Evolutionary conservation across 1,140 invertebrate genomes (phyloP).

Genomic region (Apis dorsata): DNA sequence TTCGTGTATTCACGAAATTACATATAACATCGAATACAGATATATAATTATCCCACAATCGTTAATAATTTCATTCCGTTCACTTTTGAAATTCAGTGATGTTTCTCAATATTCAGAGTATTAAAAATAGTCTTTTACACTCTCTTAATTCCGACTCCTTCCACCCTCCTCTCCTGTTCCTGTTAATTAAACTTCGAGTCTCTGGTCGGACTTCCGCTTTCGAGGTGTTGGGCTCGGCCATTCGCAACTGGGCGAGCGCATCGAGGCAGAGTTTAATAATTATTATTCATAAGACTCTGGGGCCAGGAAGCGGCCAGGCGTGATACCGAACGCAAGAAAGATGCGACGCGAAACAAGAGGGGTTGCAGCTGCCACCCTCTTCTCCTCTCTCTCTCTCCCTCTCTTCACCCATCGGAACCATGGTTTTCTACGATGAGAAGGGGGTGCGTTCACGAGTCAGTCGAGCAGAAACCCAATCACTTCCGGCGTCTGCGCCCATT

Average conservation of each 20-base stretch:
- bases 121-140: too few relatives aligned
- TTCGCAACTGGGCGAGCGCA: constrained; percentile 14
- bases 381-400: constrained; percentile 33
- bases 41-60: too few relatives aligned
- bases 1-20: too few relatives aligned
- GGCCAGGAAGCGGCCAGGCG: constrained; percentile 73
- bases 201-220: constrained; percentile 26
- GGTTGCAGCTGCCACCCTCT: constrained; percentile 54
- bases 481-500: constrained; percentile 82
- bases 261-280: constrained; percentile 73
- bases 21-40: too few relatives aligned
- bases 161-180: not conserved
- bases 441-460: constrained; percentile 77
- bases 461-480: constrained; percentile 81
- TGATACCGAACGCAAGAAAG: constrained; percentile 77
- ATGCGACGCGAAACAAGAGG: constrained; percentile 75
- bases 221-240: not conserved
- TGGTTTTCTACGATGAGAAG: constrained; percentile 66
- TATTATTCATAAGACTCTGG: constrained; percentile 79
- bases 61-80: too few relatives aligned
- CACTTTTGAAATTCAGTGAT: too few relatives aligned
- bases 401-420: constrained; percentile 60
- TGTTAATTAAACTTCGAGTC: constrained; percentile 46
- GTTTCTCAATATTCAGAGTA: too few relatives aligned
- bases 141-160: not conserved